Evolutionary conservation across 1,140 invertebrate genomes (phyloP), one percentile per base, ranked within the genome.

Genomic region (Coenobita brevimanus): DNA sequence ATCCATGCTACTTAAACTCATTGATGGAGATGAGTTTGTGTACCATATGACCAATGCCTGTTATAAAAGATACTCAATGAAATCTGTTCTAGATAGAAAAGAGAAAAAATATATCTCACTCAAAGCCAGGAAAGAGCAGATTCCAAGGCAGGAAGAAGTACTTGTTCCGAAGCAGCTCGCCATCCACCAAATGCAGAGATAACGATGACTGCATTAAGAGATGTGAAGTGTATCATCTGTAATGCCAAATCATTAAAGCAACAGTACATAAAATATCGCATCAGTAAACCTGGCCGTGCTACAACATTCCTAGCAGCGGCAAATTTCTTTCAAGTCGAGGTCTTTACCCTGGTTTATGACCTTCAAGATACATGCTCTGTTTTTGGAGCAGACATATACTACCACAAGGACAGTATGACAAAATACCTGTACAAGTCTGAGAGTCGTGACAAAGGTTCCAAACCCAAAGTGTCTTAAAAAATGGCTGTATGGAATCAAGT

Each of bases 381-480:
- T 33, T 76, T 76, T 76, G 73, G 73, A 10, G 73, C 15, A 33
- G 36, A 76, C 46, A 3, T 76, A 41, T 76, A 43, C 24, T 76
- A 76, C 46, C 73, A 76, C 73, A 76, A 76, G 33, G 73, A 76
- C 36, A 41, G 36, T 41, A 76, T 43, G 43, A 76, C 33, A 10
- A 46, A 3, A 43, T 76, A 76, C 71, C 38, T 73, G n/a, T 76
- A 76, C 38, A 76, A 76, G n/a, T 76, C 38, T n/a, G 73, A 76
- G 24, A 13, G 33, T 10, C 73, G 73, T 76, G 73, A 76, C 73
- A 46, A n/a, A 76, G 43, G 33, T n/a, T n/a, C 43, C 15, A 41
- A 38, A 38, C 73, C 73, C 15, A n/a, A 76, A 43, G 73, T 76
- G 43, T 76, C 73, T 76, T 3, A n/a, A 41, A 76, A 46, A 41